Percentiles rank a stretch among this genome's conserved stretches.
Conservation (phyloP, 2,888 invertebrate species). For the Tetanocera ferruginea region DNA sequence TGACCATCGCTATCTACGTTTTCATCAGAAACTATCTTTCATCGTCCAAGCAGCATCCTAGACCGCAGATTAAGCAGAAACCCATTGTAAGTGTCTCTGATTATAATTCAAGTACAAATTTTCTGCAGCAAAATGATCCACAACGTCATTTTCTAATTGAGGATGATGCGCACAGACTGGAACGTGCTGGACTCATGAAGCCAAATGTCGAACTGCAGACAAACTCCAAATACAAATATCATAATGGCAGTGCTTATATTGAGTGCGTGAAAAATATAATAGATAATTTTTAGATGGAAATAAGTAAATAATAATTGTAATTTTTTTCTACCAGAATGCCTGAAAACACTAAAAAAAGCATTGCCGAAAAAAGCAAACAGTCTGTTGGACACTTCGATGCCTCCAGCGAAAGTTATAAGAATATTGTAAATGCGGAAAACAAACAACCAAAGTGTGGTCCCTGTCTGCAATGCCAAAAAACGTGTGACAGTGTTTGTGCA, state of each 20-base stretch:
- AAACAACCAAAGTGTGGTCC: constrained; percentile 23
- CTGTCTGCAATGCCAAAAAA: constrained; percentile 50
- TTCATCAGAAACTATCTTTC: constrained; percentile 48
- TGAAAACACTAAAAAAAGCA: constrained; percentile 46
- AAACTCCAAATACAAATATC: constrained; percentile 51
- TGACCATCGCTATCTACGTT: background rate
- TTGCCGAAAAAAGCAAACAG: constrained; percentile 49
- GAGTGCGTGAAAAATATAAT: constrained; percentile 49
- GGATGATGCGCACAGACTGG: constrained; percentile 57
- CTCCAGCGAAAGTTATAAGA: constrained; percentile 29
- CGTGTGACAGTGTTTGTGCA: constrained; percentile 53
- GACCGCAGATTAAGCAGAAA: constrained; percentile 51
- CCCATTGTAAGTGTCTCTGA: constrained; percentile 49
- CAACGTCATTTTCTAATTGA: constrained; percentile 54
- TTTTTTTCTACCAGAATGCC: constrained; percentile 48
- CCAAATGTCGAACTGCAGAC: constrained; percentile 3
- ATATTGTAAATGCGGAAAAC: constrained; percentile 12
- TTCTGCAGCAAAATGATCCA: constrained; percentile 52
- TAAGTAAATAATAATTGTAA: background rate
- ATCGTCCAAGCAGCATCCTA: constrained; percentile 52
- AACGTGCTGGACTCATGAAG: constrained; percentile 52
- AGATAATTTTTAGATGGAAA: background rate
- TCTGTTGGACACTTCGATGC: constrained; percentile 47
- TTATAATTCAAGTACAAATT: constrained; percentile 48
- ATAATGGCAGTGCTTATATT: constrained; percentile 55